A percentile compares a stretch with the other conserved stretches of the same genome.
phyloP scores from a whole-genome alignment of 2,888 invertebrate species.

The Drosophila paranaensis region DNA sequence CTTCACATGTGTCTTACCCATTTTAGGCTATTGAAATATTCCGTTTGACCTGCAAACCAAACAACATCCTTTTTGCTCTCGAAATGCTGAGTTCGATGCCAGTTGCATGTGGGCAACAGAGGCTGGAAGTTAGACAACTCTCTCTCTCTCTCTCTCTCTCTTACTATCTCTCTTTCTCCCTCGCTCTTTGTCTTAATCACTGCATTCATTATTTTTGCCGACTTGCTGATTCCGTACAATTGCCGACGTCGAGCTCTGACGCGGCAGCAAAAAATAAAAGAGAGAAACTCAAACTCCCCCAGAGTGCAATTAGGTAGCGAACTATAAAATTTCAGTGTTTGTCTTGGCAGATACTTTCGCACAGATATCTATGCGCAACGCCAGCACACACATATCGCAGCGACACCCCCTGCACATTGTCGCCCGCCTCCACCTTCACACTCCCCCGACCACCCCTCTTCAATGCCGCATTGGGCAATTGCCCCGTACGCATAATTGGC shows the following conservation, averaged over 20 bases:
- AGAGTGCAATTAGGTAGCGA: slow-evolving; percentile 81
- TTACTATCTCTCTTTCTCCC: neutral
- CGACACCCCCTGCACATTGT: slow-evolving; percentile 12
- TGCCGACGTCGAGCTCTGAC: slow-evolving; percentile 68
- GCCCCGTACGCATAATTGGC: slow-evolving; percentile 70
- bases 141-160: neutral
- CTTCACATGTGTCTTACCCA: slow-evolving; percentile 30
- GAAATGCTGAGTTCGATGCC: slow-evolving; percentile 19
- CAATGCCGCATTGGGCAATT: slow-evolving; percentile 50
- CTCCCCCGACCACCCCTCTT: neutral
- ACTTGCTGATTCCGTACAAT: slow-evolving; percentile 80
- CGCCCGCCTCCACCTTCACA: neutral
- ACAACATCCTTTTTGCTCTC: slow-evolving; percentile 27
- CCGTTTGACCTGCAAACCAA: slow-evolving; percentile 67
- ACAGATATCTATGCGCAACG: slow-evolving; percentile 36
- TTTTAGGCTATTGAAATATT: slow-evolving; percentile 69
- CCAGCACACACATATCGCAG: slow-evolving; percentile 34
- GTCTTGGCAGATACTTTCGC: slow-evolving; percentile 75
- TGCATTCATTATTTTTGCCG: slow-evolving; percentile 66
- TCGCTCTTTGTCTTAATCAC: slow-evolving; percentile 65
- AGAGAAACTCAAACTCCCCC: slow-evolving; percentile 70
- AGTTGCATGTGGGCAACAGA: slow-evolving; percentile 12
- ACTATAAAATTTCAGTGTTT: slow-evolving; percentile 83
- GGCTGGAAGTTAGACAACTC: neutral
- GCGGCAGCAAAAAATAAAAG: slow-evolving; percentile 17